These are phyloP conservation scores for Umimayanthus chanpuru DNA, from an alignment of 92 coral and sea anemone genomes.

Conservation along the genomic window DNA sequence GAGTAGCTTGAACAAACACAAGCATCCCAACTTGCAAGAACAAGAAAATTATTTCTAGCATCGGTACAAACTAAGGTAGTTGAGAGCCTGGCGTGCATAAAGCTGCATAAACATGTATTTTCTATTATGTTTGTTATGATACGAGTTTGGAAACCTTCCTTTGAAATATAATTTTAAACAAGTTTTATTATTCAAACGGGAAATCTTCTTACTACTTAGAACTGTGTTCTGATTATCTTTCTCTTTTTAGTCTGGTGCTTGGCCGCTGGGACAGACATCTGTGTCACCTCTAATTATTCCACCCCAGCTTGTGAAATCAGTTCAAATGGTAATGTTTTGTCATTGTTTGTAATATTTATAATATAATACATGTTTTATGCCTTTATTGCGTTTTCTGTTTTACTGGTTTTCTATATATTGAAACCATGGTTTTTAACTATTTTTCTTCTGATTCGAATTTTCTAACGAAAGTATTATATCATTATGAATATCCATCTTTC, in stretches of 20 bases:
- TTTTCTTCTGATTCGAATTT: too few relatives aligned
- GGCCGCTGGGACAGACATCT: slow-evolving; percentile 96
- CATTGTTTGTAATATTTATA: not conserved
- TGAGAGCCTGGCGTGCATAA: too few relatives aligned
- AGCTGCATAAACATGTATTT: too few relatives aligned
- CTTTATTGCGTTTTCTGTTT: not conserved
- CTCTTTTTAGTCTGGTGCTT: slow-evolving; percentile 84
- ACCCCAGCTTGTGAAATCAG: slow-evolving; percentile 82
- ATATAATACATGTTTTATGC: not conserved
- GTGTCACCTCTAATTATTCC: slow-evolving; percentile 88
- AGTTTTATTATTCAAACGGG: too few relatives aligned
- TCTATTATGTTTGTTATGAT: too few relatives aligned
- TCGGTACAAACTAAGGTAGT: too few relatives aligned
- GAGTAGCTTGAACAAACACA: not conserved
- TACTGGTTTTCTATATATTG: not conserved
- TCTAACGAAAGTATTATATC: too few relatives aligned
- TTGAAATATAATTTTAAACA: too few relatives aligned
- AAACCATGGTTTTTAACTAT: not conserved
- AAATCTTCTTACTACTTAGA: too few relatives aligned
- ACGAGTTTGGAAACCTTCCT: too few relatives aligned
- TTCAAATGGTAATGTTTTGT: slow-evolving; percentile 71
- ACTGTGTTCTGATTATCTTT: too few relatives aligned
- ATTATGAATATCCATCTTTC: too few relatives aligned
- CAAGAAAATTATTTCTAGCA: not conserved
- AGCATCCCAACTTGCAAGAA: not conserved